Percentiles rank a stretch among this genome's conserved stretches.
Evolutionary conservation across 2,113 vertebrate genomes (phyloP).

Genomic region (Epinephelus cyanopodus): DNA sequence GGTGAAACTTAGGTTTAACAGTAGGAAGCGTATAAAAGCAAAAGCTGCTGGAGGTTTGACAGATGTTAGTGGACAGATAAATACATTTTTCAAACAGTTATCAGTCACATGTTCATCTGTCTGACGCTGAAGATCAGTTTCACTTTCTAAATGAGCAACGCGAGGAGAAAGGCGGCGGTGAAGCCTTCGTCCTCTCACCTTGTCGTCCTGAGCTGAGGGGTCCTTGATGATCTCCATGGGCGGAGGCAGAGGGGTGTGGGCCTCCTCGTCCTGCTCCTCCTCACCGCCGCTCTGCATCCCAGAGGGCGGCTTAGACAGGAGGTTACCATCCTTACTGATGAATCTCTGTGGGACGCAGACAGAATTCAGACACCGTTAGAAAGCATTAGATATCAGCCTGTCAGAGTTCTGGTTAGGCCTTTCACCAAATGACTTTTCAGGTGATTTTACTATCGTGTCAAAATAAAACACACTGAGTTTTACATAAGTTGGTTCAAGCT

Average conservation of each 20-base stretch:
- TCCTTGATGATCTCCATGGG: slow-evolving; percentile 99
- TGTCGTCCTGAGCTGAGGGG: slow-evolving; percentile 93
- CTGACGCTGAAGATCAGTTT: neutral
- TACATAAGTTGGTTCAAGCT: too few species aligned
- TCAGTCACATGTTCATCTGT: neutral
- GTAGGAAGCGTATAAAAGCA: neutral
- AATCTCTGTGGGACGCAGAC: slow-evolving; percentile 81
- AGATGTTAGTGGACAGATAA: neutral
- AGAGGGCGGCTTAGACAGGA: slow-evolving; percentile 79
- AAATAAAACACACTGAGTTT: too few species aligned
- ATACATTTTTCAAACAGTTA: neutral
- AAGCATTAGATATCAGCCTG: neutral
- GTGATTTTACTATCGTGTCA: too few species aligned
- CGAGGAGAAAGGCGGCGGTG: neutral
- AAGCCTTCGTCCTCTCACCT: slow-evolving; percentile 84
- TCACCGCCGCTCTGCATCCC: slow-evolving; percentile 93
- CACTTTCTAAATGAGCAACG: neutral
- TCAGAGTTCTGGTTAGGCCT: too few species aligned
- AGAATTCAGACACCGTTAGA: neutral
- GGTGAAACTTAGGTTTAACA: neutral
- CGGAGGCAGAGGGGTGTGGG: slow-evolving; percentile 94
- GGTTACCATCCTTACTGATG: slow-evolving; percentile 86
- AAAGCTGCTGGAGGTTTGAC: neutral
- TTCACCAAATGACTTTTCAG: too few species aligned
- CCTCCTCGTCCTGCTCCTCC: slow-evolving; percentile 96